Conservation (phyloP, 2,113 vertebrate genomes). For the Microtus ochrogaster region DNA sequence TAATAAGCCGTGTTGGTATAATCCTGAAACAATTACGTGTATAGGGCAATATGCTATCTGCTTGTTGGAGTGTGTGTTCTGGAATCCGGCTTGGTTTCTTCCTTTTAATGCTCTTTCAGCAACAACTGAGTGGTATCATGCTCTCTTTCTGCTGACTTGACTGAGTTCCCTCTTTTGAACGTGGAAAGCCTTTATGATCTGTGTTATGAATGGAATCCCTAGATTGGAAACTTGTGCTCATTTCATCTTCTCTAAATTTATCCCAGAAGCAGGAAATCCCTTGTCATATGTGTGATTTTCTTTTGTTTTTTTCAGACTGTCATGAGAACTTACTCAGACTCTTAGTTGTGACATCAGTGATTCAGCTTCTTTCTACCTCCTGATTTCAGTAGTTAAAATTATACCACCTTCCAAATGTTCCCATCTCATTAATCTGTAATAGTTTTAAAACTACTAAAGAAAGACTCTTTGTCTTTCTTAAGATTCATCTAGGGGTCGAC, state of each 20-base stretch:
- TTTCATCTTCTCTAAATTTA: not conserved
- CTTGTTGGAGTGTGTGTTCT: not conserved
- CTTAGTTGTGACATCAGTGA: not conserved
- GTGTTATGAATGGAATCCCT: not conserved
- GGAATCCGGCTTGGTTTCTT: not conserved
- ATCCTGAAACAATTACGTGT: not conserved
- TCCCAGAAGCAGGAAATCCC: not conserved
- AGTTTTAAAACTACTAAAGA: not conserved
- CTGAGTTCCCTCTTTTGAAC: not conserved
- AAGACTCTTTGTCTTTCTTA: not conserved
- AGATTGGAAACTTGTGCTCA: not conserved
- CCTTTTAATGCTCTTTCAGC: not conserved
- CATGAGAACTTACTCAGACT: not conserved
- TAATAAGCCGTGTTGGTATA: not conserved
- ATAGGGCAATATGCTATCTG: constrained; percentile 12
- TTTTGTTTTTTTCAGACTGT: not conserved
- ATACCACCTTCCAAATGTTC: not conserved
- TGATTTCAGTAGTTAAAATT: constrained; percentile 22
- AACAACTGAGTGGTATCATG: not conserved
- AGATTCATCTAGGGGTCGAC: constrained; percentile 4
- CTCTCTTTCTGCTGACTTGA: constrained; percentile 7
- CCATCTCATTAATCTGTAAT: not conserved
- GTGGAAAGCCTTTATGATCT: not conserved
- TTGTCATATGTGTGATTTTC: not conserved
- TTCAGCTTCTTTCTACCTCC: not conserved